Evolutionary conservation across 2,797 vertebrate genomes (phyloP), one percentile per base, ranked within the genome.

Genomic region (Balearica regulorum): DNA sequence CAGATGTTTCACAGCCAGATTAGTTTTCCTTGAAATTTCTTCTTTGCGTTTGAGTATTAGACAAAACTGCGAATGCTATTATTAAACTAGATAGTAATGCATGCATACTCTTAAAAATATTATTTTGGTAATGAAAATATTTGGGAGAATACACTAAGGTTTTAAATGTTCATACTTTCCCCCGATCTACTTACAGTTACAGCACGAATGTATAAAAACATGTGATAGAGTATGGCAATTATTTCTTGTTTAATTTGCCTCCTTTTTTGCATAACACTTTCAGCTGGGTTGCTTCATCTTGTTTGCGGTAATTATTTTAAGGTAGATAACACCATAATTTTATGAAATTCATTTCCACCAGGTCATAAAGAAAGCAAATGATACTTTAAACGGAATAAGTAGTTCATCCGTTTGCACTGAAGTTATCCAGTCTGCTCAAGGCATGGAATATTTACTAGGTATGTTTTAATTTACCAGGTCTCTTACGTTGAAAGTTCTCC

Each of bases 361-460:
- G 99, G 98, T 99, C 95, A 99, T 99, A 98, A 99, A 98, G 97
- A 99, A 99, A 97, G 99, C 99, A 90, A 99, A 99, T 60, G 99
- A 99, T 96, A 99, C 99, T 89, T 98, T 99, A 96, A 99, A 99
- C 87, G 97, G 99, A 95, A 99, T 99, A 97, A 99, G 99, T 97
- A 99, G 99, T 97, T 99, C 99, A 26, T 98, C 98, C 6, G 99
- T 99, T 93, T 99, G 99, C 98, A 99, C 99, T 13, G 99, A 99
- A 98, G 99, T 99, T 94, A 99, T 99, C 98, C 99, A 99, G 96
- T 99, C 99, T 65, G 99, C 99, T 54, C 99, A 99, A 97, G 99
- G 99, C 97, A 99, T 99, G 99, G 99, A 99, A 84, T 99, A 99
- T 98, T 98, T 99, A 92, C 97, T 99, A 93, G 99, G 99, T 99